These are phyloP conservation scores for Ranitomeya variabilis DNA, from an alignment of 2,113 vertebrate species.

Conservation along the genomic window DNA sequence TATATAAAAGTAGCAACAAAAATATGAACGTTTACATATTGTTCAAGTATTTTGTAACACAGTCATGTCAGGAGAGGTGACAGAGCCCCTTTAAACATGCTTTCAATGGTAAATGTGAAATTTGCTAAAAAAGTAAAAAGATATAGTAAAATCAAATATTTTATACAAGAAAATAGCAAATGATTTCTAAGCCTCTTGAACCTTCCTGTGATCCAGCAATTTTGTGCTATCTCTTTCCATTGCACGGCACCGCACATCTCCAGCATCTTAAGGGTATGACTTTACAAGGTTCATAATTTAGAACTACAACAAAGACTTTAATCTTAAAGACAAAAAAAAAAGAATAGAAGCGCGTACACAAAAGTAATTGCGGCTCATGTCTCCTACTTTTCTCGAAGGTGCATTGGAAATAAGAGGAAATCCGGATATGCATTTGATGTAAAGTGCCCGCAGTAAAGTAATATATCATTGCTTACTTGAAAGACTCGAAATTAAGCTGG, in stretches of 20 bases:
- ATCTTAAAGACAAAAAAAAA: slow-evolving; percentile 50
- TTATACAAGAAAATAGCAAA: background rate
- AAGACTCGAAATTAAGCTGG: slow-evolving; percentile 53
- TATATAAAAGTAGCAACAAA: too few relatives aligned
- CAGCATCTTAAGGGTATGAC: slow-evolving; percentile 9
- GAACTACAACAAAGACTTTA: slow-evolving; percentile 40
- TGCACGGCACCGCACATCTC: background rate
- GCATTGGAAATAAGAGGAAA: slow-evolving; percentile 13
- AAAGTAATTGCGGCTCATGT: slow-evolving; percentile 51
- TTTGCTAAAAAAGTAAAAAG: too few relatives aligned
- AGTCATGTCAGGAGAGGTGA: too few relatives aligned
- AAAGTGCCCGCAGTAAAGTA: slow-evolving; percentile 47
- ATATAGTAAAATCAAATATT: background rate
- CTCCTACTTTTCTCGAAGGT: slow-evolving; percentile 19
- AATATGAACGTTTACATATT: too few relatives aligned
- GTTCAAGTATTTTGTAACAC: too few relatives aligned
- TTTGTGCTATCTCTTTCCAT: slow-evolving; percentile 7
- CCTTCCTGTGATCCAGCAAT: slow-evolving; percentile 23
- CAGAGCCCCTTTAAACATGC: too few relatives aligned
- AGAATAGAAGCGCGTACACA: background rate
- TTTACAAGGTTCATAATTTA: slow-evolving; percentile 31
- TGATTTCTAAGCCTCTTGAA: background rate
- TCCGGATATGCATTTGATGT: slow-evolving; percentile 54
- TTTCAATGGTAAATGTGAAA: too few relatives aligned
- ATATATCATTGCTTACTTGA: slow-evolving; percentile 53